Conservation (phyloP, 2,888 invertebrate genomes). For the Phortica okadai region DNA sequence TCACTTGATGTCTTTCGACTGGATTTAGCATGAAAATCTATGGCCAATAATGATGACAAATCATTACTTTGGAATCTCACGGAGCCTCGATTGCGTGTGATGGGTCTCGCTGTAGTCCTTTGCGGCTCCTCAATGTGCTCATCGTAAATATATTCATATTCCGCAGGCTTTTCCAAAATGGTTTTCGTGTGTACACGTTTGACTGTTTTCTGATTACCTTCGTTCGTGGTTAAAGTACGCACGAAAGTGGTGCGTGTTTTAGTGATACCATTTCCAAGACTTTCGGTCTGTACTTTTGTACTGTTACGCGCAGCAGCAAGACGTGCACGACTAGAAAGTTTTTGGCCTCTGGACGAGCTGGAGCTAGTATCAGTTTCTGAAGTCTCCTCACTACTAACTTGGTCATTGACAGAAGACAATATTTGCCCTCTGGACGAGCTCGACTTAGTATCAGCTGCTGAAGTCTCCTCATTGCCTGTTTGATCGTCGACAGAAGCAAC, state of each 20-base stretch:
- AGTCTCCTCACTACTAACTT: slow-evolving; percentile 5
- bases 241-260: slow-evolving; percentile 57
- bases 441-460: neutral
- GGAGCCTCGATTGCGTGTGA: slow-evolving; percentile 64
- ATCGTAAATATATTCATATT: slow-evolving; percentile 63
- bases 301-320: slow-evolving; percentile 47
- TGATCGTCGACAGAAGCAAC: neutral
- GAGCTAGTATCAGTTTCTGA: neutral
- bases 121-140: slow-evolving; percentile 48
- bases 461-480: neutral
- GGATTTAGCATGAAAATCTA: slow-evolving; percentile 63
- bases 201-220: slow-evolving; percentile 56
- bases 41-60: slow-evolving; percentile 69
- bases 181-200: slow-evolving; percentile 61
- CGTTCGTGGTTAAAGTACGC: slow-evolving; percentile 53
- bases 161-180: slow-evolving; percentile 55
- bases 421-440: neutral
- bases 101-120: slow-evolving; percentile 58
- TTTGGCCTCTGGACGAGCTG: neutral
- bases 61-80: slow-evolving; percentile 65
- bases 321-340: slow-evolving; percentile 26
- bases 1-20: slow-evolving; percentile 41
- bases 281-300: slow-evolving; percentile 53
- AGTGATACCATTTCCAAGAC: slow-evolving; percentile 51
- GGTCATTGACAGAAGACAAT: neutral